Conservation (phyloP, 2,113 vertebrate species). For the Poeciliopsis retropinna region DNA sequence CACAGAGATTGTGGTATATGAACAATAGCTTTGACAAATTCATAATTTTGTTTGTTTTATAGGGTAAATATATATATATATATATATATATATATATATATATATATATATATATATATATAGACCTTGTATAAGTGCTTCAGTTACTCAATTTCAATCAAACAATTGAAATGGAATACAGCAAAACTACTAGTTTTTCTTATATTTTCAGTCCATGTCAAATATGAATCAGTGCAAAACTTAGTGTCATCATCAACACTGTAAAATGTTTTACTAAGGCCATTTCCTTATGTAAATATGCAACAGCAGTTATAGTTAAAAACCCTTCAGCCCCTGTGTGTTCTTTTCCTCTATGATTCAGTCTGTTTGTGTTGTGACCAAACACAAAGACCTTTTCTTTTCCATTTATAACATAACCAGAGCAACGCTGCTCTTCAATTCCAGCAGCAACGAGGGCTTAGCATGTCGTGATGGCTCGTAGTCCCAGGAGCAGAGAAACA, state of each 20-base stretch:
- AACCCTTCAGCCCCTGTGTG: background rate
- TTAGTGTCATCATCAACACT: background rate
- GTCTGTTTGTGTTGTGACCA: constrained; percentile 16
- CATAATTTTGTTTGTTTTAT: too few species aligned
- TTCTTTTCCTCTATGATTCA: constrained; percentile 31
- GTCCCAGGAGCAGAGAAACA: constrained; percentile 18
- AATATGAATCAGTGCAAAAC: background rate
- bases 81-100: too few species aligned
- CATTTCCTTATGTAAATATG: constrained; percentile 13
- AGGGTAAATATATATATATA: too few species aligned
- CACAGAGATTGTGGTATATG: background rate
- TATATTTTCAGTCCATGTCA: background rate
- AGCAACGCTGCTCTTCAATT: constrained; percentile 8
- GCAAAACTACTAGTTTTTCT: background rate
- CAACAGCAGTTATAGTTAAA: background rate
- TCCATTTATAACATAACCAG: constrained; percentile 39
- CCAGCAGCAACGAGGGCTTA: constrained; percentile 23
- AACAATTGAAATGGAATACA: background rate
- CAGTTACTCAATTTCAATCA: background rate
- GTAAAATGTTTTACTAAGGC: background rate
- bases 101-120: too few species aligned
- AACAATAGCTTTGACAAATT: too few species aligned
- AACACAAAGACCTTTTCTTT: constrained; percentile 22
- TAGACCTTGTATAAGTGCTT: too few species aligned
- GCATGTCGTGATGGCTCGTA: constrained; percentile 24